These are phyloP conservation scores for Elaphurus davidianus DNA, from an alignment of 2,113 vertebrate species.

Conservation along the genomic window DNA sequence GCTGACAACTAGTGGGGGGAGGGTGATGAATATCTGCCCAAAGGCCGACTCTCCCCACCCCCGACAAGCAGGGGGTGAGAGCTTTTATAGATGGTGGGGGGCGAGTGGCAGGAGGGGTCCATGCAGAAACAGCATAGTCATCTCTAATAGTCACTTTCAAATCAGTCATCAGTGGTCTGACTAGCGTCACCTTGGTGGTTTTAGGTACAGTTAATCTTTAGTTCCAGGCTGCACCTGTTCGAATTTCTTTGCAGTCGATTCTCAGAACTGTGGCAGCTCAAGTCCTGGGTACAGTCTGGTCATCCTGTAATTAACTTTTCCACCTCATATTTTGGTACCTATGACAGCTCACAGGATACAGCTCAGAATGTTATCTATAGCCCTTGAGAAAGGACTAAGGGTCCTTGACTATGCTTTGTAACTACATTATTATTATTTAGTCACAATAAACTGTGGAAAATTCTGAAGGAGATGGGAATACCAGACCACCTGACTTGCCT, in stretches of 20 bases:
- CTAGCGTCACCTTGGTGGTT: background rate
- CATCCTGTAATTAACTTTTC: background rate
- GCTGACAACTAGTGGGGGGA: background rate
- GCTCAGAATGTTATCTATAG: background rate
- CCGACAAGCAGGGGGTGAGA: background rate
- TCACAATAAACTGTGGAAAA: background rate
- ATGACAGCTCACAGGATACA: background rate
- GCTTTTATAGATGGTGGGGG: background rate
- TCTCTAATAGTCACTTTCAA: background rate
- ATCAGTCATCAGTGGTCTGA: background rate
- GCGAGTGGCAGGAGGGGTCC: accelerated
- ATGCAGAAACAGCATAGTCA: background rate
- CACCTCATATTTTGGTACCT: background rate
- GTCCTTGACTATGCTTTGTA: background rate
- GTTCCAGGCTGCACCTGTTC: background rate
- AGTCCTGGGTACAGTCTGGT: background rate
- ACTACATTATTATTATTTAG: background rate
- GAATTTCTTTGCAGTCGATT: background rate
- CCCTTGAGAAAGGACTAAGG: background rate
- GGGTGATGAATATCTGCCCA: background rate
- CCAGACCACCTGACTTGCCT: background rate
- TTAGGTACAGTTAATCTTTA: background rate
- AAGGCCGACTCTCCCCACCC: background rate
- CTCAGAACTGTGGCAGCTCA: background rate
- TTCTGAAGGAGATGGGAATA: background rate